These are phyloP conservation scores for Bursaphelenchus okinawaensis DNA, from an alignment of 2,888 invertebrate genomes.

Conservation along the genomic window DNA sequence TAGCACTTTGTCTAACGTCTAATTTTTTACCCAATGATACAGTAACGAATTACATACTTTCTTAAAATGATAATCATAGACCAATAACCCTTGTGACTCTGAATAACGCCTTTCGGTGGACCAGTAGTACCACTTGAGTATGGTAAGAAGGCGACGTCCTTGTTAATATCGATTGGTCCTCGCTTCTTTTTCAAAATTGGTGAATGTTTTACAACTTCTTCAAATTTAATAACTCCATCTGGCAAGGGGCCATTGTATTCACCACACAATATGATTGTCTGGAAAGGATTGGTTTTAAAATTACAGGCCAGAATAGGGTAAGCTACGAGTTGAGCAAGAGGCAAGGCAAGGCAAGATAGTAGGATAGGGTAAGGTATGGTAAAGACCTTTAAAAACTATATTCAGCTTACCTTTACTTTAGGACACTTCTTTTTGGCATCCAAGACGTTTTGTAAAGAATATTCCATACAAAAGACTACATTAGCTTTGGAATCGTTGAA, in stretches of 20 bases:
- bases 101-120: slow-evolving; percentile 46
- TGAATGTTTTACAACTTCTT: slow-evolving; percentile 13
- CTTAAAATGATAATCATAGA: slow-evolving; percentile 35
- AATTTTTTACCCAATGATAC: too few species aligned
- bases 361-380: neutral
- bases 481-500: slow-evolving; percentile 9
- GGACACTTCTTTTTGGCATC: slow-evolving; percentile 6
- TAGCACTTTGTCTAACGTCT: too few species aligned
- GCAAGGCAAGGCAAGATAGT: neutral
- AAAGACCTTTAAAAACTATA: neutral
- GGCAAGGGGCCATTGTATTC: slow-evolving; percentile 49
- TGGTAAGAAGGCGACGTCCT: slow-evolving; percentile 28
- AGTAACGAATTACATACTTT: slow-evolving; percentile 10
- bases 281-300: neutral
- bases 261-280: slow-evolving; percentile 17
- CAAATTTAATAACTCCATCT: slow-evolving; percentile 16
- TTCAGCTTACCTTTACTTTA: neutral
- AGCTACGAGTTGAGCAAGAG: too few species aligned
- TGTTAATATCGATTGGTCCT: slow-evolving; percentile 28
- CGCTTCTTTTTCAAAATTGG: slow-evolving; percentile 4
- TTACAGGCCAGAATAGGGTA: too few species aligned
- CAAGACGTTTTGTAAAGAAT: neutral
- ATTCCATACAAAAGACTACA: slow-evolving; percentile 2
- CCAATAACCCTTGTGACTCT: slow-evolving; percentile 38
- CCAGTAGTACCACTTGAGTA: slow-evolving; percentile 58